Conservation (phyloP, 2,888 invertebrate genomes). For the Lepidochitona cinerea region DNA sequence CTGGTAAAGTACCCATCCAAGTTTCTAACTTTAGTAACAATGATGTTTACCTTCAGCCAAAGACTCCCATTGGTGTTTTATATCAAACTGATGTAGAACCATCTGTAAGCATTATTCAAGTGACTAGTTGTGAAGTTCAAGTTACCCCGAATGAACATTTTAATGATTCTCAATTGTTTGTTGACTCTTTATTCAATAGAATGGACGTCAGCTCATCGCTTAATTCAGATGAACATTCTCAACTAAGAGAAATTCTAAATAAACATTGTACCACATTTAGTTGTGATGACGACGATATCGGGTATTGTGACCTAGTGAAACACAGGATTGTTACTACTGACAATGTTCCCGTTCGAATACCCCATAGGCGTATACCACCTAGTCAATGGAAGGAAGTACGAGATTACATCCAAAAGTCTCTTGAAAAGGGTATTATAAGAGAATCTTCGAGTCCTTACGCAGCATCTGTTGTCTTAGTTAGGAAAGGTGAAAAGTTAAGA, state of each 20-base stretch:
- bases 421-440: slow-evolving; percentile 20
- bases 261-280: background rate
- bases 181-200: too few relatives aligned
- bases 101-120: too few relatives aligned
- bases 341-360: slow-evolving; percentile 14
- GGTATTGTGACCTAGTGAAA: slow-evolving; percentile 10
- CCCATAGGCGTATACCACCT: slow-evolving; percentile 23
- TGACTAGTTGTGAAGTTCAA: too few relatives aligned
- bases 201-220: too few relatives aligned
- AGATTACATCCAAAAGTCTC: slow-evolving; percentile 15
- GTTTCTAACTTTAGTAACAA: too few relatives aligned
- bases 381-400: slow-evolving; percentile 29
- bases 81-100: too few relatives aligned
- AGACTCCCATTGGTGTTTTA: too few relatives aligned
- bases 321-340: slow-evolving; percentile 8
- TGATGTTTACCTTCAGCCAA: too few relatives aligned
- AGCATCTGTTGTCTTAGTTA: slow-evolving; percentile 37
- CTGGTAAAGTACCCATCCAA: too few relatives aligned
- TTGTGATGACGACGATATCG: slow-evolving; percentile 8
- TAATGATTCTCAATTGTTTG: too few relatives aligned
- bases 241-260: background rate
- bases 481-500: slow-evolving; percentile 31
- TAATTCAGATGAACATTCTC: too few relatives aligned
- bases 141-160: too few relatives aligned
- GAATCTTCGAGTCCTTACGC: slow-evolving; percentile 29